Evolutionary conservation across 2,113 vertebrate genomes (phyloP), one percentile per base, ranked within the genome.

Genomic region (Phylloscopus trochilus): DNA sequence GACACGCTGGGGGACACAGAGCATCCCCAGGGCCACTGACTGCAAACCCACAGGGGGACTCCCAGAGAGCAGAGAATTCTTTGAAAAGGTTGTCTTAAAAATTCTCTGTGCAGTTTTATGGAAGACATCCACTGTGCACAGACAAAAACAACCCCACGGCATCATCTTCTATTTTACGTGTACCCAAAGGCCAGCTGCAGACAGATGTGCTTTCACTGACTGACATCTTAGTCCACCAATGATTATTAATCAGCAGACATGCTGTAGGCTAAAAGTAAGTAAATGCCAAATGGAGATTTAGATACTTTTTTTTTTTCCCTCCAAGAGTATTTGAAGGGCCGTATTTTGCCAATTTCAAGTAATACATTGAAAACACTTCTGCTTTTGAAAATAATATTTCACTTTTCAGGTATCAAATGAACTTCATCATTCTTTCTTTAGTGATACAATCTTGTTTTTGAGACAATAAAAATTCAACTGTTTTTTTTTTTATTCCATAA

Each of bases 41-140:
- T 3, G 37, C 53, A 46, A 37, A 28, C 58, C 15, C 58, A 46
- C 0, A 0, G 15, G 16, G 31, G 63, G 4, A 3, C 5, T 41
- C 37, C 20, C 8, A 7, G 16, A 33, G n/a, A 73, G 64, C 33
- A 55, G 10, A 33, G 31, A 23, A 27, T 28, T 33, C 31, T 43
- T 4, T 16, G 31, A 17, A 56, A 79, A 69, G 11, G 8, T 18
- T 6, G 0, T 31, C 41, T 70, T 33, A 13, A 62, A 92, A 77
- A 35, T 19, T 26, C 14, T 46, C 20, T 8, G 20, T 15, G 43
- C 15, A 8, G 30, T 52, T 63, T 56, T 30, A 43, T 49, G 85
- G 7, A 2, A 43, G 55, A 20, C 11, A 37, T 24, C 13, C 26
- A 2, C 47, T 19, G 33, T 3, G 3, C 8, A 2, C 0, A 67